phyloP scores from a whole-genome alignment of 2,888 invertebrate genomes.

The Liodrosophila aerea region DNA sequence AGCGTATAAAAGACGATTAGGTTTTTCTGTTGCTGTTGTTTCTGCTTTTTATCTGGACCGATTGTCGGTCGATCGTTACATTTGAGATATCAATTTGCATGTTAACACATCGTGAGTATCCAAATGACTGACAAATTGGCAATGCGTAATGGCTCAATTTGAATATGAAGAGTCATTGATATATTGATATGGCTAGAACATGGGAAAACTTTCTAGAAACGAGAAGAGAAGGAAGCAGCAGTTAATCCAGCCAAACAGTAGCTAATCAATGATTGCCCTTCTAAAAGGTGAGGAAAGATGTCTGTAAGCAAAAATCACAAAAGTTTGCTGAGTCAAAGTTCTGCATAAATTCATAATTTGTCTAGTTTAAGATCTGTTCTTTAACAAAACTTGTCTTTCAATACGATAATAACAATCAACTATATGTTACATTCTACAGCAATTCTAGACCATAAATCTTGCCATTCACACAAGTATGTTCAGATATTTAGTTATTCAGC shows the following conservation, averaged over 20 bases:
- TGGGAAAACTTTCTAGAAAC: slow-evolving; percentile 17
- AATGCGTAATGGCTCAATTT: slow-evolving; percentile 37
- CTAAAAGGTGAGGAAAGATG: slow-evolving; percentile 4
- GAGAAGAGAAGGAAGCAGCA: not conserved
- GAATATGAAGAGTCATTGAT: slow-evolving; percentile 32
- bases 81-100: slow-evolving; percentile 67
- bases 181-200: slow-evolving; percentile 6
- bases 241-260: slow-evolving; percentile 19
- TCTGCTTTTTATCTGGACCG: slow-evolving; percentile 5
- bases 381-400: not conserved
- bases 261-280: slow-evolving; percentile 14
- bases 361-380: not conserved
- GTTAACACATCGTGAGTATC: slow-evolving; percentile 56
- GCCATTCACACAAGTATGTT: not conserved
- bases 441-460: no score
- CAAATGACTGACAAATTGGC: slow-evolving; percentile 61
- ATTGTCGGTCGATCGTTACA: slow-evolving; percentile 38
- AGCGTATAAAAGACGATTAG: slow-evolving; percentile 36
- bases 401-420: not conserved
- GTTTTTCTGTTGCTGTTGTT: slow-evolving; percentile 23
- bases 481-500: not conserved
- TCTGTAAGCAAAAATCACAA: not conserved
- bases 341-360: no score
- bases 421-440: no score
- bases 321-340: no score